Evolutionary conservation across 2,113 vertebrate species (phyloP), one percentile per base, ranked within the genome.

Genomic region (Sebastes schlegelii): DNA sequence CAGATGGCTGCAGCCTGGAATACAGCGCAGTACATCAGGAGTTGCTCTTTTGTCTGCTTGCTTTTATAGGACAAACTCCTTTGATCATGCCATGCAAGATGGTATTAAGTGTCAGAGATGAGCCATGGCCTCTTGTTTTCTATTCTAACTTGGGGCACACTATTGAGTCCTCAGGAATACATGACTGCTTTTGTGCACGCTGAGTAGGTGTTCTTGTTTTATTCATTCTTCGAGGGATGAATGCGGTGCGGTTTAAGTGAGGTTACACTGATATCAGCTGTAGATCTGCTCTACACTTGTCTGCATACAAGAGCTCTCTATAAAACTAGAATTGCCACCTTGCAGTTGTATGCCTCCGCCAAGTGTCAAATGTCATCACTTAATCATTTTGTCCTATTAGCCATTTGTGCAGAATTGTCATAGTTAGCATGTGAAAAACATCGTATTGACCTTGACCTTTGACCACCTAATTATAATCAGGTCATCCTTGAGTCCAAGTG

Each of bases 31-130:
- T 49, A 34, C 45, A 61, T 82, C 43, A 64, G 21, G 21, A 63
- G 57, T 74, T 64, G 58, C 42, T 78, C 34, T 79, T 79, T 88
- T 78, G 61, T 77, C n/a, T n/a, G 8, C 55, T 63, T 43, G 49
- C 45, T 80, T 83, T 86, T 74, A 74, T 42, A 9, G 43, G 68
- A 67, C 26, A 73, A 26, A 71, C 71, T 78, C 23, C 61, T 86
- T 80, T 81, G 79, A 86, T 77, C 61, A 45, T 34, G 16, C 48
- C 34, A 65, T 55, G 81, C 55, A 77, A 45, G 23, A 65, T 43
- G 66, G 68, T 78, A 77, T 86, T 81, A 62, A 21, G 69, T 90
- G 77, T 88, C 72, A 78, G 45, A 84, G 63, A 87, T 67, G 51
- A 89, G 60, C 57, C 55, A 46, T 40, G n/a, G 57, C 52, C 26